These are phyloP conservation scores for Aethes cnicana DNA, from an alignment of 2,888 invertebrate genomes.

Conservation along the genomic window DNA sequence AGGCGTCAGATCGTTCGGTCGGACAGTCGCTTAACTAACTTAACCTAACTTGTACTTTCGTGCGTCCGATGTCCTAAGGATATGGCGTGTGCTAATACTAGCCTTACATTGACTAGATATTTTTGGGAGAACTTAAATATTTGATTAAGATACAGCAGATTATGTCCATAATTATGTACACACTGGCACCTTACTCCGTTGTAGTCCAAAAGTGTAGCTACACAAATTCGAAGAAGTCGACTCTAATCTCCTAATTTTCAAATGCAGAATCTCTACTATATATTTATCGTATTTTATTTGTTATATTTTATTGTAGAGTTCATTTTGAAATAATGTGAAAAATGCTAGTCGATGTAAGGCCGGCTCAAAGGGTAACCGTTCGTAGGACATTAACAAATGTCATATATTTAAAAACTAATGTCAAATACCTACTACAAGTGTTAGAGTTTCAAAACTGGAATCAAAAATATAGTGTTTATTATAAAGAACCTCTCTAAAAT, in stretches of 20 bases:
- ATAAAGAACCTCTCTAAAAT: slow-evolving; percentile 20
- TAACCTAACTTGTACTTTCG: slow-evolving; percentile 74
- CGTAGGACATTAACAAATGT: slow-evolving; percentile 8
- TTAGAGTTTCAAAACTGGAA: slow-evolving; percentile 12
- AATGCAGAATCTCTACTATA: too few species aligned
- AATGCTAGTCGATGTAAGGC: not conserved
- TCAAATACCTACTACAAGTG: slow-evolving; percentile 13
- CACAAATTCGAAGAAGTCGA: too few species aligned
- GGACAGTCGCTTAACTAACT: slow-evolving; percentile 44
- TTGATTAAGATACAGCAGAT: too few species aligned
- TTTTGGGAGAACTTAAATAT: too few species aligned
- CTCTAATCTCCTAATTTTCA: too few species aligned
- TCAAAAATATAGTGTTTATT: slow-evolving; percentile 26
- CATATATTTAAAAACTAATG: slow-evolving; percentile 12
- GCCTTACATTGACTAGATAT: not conserved
- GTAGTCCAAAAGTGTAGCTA: too few species aligned
- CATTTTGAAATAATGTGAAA: not conserved
- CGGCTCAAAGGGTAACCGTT: not conserved
- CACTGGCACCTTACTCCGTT: too few species aligned
- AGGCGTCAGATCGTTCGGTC: slow-evolving; percentile 22
- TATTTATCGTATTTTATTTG: too few species aligned
- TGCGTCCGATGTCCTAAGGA: slow-evolving; percentile 46
- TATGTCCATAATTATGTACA: too few species aligned
- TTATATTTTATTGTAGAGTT: too few species aligned
- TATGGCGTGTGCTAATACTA: slow-evolving; percentile 1